Base-by-base conservation (phyloP, 2,113 vertebrate species). In the Aptenodytes patagonicus region DNA sequence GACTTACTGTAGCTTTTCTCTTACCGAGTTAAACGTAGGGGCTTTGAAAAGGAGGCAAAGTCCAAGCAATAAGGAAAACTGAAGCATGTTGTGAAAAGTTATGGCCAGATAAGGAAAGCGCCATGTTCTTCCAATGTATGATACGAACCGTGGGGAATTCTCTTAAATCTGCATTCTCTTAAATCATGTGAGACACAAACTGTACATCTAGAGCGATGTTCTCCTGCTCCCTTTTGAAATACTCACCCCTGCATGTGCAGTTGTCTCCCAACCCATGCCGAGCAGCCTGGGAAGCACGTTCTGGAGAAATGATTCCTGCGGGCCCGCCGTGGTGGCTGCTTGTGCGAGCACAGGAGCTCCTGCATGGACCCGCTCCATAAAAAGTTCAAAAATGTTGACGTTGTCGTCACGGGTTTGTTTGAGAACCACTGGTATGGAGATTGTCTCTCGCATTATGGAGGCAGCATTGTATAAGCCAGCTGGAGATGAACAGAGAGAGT, bases 1-100 rank as follows among this genome's bases (percentile, higher is more conserved):
- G 98, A 98, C 98, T 98, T 98, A 98, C 98, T 98, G 98, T 98
- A 95, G 98, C 97, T 97, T 98, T 98, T 98, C 98, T 98, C 98
- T 97, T 78, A 94, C 98, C 76, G 81, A 99, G 97, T 98, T 98
- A 98, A 98, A 78, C 93, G 96, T 97, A 96, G 97, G 98, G 89
- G 97, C 98, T 98, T 93, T 98, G 97, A 68, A 79, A 96, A 87
- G 90, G 65, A 93, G 97, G 97, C 96, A 97, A 95, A 98, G 97
- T 96, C 96, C 97, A 94, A 97, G 97, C 97, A 97, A 52, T 73
- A 89, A 89, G 81, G 93, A 93, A 90, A 97, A 84, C 92, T 73
- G 80, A 83, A 95, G 85, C 70, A 0, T 36, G 62, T 66, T 87
- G 55, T 73, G 94, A 95, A 91, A 94, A 46, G 38, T 80, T 84